Evolutionary conservation across 2,888 invertebrate genomes (phyloP).

Genomic region (Brassicogethes aeneus): DNA sequence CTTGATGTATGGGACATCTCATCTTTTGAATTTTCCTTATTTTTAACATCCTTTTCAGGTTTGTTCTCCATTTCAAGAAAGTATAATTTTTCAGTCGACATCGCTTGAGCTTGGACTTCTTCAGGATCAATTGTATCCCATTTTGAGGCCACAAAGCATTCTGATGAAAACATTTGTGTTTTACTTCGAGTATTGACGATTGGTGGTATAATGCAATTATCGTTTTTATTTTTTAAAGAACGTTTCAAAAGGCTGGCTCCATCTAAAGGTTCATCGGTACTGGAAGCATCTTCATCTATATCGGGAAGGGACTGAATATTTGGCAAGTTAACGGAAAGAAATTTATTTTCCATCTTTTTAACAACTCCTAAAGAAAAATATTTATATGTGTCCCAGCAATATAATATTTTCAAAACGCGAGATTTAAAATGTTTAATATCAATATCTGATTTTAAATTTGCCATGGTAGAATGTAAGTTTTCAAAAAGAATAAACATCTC

Average conservation of each 20-base stretch:
- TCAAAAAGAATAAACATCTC: conserved; percentile 56
- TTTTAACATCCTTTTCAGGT: no score
- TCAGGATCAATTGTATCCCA: conserved; percentile 93
- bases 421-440: conserved; percentile 89
- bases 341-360: conserved; percentile 65
- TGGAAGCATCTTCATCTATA: conserved; percentile 33
- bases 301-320: conserved; percentile 2
- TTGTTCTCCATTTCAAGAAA: conserved; percentile 45
- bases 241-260: conserved; percentile 33
- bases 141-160: conserved; percentile 76
- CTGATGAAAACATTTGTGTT: conserved; percentile 39
- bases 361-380: conserved; percentile 86
- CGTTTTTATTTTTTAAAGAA: conserved; percentile 22
- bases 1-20: no score
- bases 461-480: conserved; percentile 58
- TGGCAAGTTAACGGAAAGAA: conserved; percentile 3
- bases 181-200: conserved; percentile 9
- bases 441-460: conserved; percentile 69
- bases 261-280: conserved; percentile 35
- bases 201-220: conserved; percentile 16
- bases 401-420: conserved; percentile 75
- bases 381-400: conserved; percentile 95
- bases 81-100: conserved; percentile 79
- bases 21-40: no score
- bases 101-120: conserved; percentile 66